Conservation (phyloP, 1,140 invertebrate genomes). For the Calliphora vicina region DNA sequence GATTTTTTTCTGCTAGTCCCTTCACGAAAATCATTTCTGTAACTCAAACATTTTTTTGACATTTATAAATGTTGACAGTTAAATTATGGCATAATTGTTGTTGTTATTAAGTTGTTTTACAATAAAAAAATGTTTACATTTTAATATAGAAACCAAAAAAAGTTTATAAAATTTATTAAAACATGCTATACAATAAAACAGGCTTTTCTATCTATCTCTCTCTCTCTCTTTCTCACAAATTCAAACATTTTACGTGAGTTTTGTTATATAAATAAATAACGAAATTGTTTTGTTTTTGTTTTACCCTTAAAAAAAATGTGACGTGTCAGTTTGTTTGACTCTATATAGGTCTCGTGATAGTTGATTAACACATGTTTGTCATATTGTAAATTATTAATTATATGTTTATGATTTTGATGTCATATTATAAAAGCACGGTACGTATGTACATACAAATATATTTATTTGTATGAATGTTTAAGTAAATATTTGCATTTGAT, state of each 20-base stretch:
- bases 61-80: conserved; percentile 6
- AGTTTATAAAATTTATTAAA: not conserved
- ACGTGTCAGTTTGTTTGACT: not conserved
- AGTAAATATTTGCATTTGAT: not conserved
- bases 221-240: not conserved
- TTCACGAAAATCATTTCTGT: not conserved
- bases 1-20: not conserved
- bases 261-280: not conserved
- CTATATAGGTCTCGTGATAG: not conserved
- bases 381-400: not conserved
- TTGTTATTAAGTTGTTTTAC: not conserved
- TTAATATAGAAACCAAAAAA: not conserved
- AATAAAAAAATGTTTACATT: not conserved
- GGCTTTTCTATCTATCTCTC: not conserved
- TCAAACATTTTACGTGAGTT: not conserved
- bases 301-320: not conserved
- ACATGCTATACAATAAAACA: not conserved
- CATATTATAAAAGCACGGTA: not conserved
- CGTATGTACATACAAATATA: no score
- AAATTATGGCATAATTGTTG: not conserved
- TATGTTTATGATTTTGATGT: not conserved
- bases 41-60: not conserved
- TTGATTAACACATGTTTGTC: not conserved
- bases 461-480: no score
- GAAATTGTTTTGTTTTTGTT: no score